Conservation (phyloP, 2,797 vertebrate genomes). For the Rachycentron canadum region DNA sequence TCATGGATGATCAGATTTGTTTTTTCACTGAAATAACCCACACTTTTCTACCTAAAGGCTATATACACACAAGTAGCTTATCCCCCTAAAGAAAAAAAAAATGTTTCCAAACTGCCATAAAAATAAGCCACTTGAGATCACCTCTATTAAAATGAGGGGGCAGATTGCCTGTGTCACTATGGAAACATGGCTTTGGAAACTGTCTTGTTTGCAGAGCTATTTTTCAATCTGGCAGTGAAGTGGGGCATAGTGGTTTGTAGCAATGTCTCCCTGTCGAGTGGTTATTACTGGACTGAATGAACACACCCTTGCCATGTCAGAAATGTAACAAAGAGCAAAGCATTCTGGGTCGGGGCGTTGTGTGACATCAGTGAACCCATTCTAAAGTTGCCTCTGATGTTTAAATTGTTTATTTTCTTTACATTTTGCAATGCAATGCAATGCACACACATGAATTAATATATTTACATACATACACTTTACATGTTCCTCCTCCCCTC, state of each 20-base stretch:
- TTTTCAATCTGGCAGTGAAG: conserved; percentile 69
- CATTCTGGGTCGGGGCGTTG: conserved; percentile 22
- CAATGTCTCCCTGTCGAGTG: conserved; percentile 65
- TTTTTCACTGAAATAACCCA: background rate
- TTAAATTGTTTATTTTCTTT: no score
- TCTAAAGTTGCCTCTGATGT: conserved; percentile 26
- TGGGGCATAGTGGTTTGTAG: conserved; percentile 52
- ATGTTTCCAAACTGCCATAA: conserved; percentile 5
- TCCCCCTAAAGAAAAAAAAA: background rate
- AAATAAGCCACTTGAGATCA: conserved; percentile 33
- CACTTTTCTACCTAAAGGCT: background rate
- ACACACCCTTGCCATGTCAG: conserved; percentile 55
- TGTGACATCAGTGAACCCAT: conserved; percentile 17
- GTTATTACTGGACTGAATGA: conserved; percentile 71
- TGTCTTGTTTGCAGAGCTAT: conserved; percentile 49
- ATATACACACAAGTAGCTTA: background rate
- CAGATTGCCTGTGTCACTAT: conserved; percentile 39
- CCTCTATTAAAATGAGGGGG: conserved; percentile 21
- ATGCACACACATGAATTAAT: no score
- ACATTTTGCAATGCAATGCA: no score
- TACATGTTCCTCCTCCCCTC: no score
- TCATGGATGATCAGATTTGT: conserved; percentile 4
- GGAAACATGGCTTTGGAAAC: conserved; percentile 42
- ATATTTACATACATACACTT: no score
- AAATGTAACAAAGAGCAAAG: conserved; percentile 52